Base-by-base conservation (phyloP, 1,140 invertebrate genomes). In the Delia radicum region DNA sequence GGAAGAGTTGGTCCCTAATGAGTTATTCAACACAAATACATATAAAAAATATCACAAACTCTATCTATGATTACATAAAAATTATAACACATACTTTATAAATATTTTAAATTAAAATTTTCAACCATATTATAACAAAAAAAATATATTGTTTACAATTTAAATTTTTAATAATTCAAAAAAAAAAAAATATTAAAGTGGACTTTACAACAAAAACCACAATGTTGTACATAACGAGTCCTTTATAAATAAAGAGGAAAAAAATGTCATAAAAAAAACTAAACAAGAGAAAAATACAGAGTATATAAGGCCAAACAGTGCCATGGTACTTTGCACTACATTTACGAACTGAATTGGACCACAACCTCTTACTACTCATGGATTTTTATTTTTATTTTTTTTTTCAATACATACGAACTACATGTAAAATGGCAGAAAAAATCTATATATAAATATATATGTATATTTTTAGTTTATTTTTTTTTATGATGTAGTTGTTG, bases 281-380 rank as follows among this genome's bases (percentile, higher is more conserved):
- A 67, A 75, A 31, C 74, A 78, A 78, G 77, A 77, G 77, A 74
- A 69, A 18, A 72, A 55, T 24, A 62, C 42, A 76, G n/a, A n/a
- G 76, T 76, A 75, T 74, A 79, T 80, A 79, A 80, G 82, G 82
- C 80, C 82, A 84, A 84, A 82, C 80, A 80, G 80, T 84, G 81
- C 75, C 80, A 82, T 67, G 76, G 76, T 79, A 79, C 81, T 81
- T 82, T 81, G 80, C 80, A 81, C 80, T 81, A 73, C 55, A 67
- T 77, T 67, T 65, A 21, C 29, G 26, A 72, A 12, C 71, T 55
- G 48, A 55, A 33, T 69, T 37, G 29, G 29, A 69, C 65, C 29
- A 69, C 65, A 69, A 69, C 65, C 48, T 55, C 48, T 55, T 55
- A 55, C 33, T 55, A 24, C 48, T 42, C 37, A 10, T 55, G 48